Evolutionary conservation across 2,888 invertebrate species (phyloP).

Genomic region (Drosophila nr. perissopoda): DNA sequence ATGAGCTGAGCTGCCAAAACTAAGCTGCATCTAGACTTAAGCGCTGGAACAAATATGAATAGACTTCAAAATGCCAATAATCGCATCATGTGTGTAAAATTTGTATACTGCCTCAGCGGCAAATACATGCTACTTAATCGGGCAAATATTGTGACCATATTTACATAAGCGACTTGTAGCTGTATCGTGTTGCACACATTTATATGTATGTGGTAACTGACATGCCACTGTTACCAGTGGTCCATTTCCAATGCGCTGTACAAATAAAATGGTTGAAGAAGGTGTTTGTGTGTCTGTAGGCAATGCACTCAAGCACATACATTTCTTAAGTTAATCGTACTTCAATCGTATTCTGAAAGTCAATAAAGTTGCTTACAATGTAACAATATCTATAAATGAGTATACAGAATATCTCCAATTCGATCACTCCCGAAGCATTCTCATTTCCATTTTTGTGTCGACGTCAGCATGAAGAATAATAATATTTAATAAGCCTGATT

Average conservation of each 20-base stretch:
- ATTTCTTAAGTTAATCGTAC: not conserved
- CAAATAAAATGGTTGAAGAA: not conserved
- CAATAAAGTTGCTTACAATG: not conserved
- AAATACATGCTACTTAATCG: constrained; percentile 20
- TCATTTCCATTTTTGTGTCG: constrained; percentile 1
- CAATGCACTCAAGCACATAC: not conserved
- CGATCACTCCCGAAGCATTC: no score
- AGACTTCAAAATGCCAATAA: constrained; percentile 39
- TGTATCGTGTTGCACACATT: constrained; percentile 10
- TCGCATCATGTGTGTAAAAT: constrained; percentile 45
- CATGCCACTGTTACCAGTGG: constrained; percentile 27
- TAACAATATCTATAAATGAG: not conserved
- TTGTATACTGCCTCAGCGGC: constrained; percentile 31
- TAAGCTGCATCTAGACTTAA: constrained; percentile 15
- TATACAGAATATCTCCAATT: not conserved
- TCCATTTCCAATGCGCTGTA: not conserved
- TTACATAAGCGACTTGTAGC: constrained; percentile 35
- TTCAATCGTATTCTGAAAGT: not conserved
- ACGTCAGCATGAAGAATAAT: constrained; percentile 24
- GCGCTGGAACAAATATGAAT: constrained; percentile 8
- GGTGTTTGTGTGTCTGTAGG: not conserved
- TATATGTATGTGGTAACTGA: constrained; percentile 18
- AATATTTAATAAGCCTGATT: constrained; percentile 35
- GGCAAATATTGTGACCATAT: constrained; percentile 27
- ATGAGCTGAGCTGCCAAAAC: constrained; percentile 10